Evolutionary conservation across 2,113 vertebrate genomes (phyloP).

Genomic region (Thunnus thynnus): DNA sequence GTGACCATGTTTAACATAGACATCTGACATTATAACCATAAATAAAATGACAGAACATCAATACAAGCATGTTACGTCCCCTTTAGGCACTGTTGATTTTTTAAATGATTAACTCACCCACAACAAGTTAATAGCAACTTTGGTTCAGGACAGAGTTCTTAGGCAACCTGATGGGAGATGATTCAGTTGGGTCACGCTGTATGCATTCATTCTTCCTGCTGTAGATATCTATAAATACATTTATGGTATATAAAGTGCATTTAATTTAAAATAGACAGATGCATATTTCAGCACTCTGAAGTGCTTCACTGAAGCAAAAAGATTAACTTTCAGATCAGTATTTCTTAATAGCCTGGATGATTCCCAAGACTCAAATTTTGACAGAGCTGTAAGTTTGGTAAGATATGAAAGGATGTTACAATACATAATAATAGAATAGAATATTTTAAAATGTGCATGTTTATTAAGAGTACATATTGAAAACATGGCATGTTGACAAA

Average conservation of each 20-base stretch:
- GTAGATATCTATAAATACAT: neutral
- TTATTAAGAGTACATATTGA: neutral
- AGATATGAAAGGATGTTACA: neutral
- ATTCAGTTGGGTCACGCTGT: neutral
- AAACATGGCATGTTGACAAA: neutral
- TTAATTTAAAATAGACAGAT: neutral
- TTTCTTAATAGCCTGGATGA: neutral
- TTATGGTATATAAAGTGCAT: neutral
- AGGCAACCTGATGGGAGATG: neutral
- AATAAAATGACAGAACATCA: no score
- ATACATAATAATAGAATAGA: neutral
- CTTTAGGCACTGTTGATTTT: neutral
- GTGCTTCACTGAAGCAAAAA: neutral
- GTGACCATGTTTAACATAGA: no score
- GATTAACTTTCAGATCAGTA: neutral
- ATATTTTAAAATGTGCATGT: neutral
- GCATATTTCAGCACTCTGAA: neutral
- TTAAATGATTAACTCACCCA: neutral
- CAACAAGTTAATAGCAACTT: neutral
- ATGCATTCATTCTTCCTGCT: conserved; percentile 6
- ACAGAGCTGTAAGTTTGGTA: neutral
- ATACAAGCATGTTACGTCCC: no score
- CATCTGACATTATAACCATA: no score
- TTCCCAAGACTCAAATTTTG: neutral
- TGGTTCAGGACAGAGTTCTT: conserved; percentile 11